Evolutionary conservation across 2,113 vertebrate species (phyloP), one percentile per base, ranked within the genome.

Genomic region (Oncorhynchus clarkii): DNA sequence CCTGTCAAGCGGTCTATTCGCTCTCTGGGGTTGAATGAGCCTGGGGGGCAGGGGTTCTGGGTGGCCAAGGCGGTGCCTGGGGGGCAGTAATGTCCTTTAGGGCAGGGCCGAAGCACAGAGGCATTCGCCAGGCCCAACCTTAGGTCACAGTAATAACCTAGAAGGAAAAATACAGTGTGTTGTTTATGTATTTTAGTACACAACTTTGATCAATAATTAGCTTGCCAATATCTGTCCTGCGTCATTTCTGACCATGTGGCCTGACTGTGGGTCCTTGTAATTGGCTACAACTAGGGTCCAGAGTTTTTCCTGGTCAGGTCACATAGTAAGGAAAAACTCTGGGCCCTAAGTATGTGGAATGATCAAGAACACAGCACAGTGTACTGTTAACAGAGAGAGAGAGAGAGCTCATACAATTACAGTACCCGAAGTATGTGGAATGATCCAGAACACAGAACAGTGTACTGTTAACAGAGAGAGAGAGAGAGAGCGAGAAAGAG

Each of bases 101-200:
- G 95, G 82, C 97, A 97, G 0, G 93, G 94, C 81, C 89, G 92
- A 11, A 89, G 88, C 34, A 89, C 88, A 24, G 95, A 94, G 70
- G 87, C 88, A 20, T 87, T 93, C 72, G 92, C 31, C 1, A 88
- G 88, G 14, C 88, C 87, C 8, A 81, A 72, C 11, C 87, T 92
- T 73, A 73, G 87, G 82, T 97, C 93, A 82, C 97, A 98, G 87
- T 95, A 97, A 87, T 93, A 96, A 8, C 96, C 96, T 98, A 87
- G 54, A 68, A 59, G 74, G 16, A 75, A 70, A 79, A 5, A n/a
- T 57, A 57, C 18, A 5, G 59, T 62, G 20, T 60, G 16, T 60
- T 20, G n/a, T 60, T 60, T 62, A 8, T 22, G n/a, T 3, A 24
- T 62, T 4, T 7, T 22, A 18, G 14, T 18, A 14, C 51, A 54